Base-by-base conservation (phyloP, 2,797 vertebrate species). In the Paguma larvata region DNA sequence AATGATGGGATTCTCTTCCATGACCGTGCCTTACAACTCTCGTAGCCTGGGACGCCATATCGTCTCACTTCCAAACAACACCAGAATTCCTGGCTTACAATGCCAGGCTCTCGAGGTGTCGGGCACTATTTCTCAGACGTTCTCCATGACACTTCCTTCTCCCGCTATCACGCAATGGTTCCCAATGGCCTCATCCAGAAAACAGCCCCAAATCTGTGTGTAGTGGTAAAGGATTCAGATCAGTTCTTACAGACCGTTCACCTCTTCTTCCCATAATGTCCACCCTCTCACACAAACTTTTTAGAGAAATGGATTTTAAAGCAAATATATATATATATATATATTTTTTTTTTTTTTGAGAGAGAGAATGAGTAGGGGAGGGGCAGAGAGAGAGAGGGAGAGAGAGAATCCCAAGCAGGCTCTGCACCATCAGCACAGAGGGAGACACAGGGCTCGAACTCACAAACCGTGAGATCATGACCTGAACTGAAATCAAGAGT, bases 291-390 rank as follows among this genome's bases (percentile, higher is more conserved):
- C 68, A 70, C 53, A 86, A 94, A 67, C 30, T 80, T 16, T 1
- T 73, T 23, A 91, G 56, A 65, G 30, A 94, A 85, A 73, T 21
- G 10, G n/a, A 13, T 51, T 93, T 95, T 68, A 91, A 56, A 23
- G 23, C 8, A 9, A 23, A 53, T 18, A 56, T 21, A 53, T 53
- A 53, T 53, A 56, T 56, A 21, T 56, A 53, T n/a, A n/a, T n/a
- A n/a, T 53, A 53, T 18, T 53, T 53, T 53, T 53, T 53, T 21
- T 59, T 59, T 53, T 53, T 53, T 16, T 21, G 56, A 19, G 21
- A 59, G 56, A 59, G 8, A 59, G 8, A 59, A 59, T 3, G 2
- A 59, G 8, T 21, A 59, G 56, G 56, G 16, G 56, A 59, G 56
- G 56, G 56, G 56, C 56, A 59, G 56, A 59, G 56, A 59, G 56